These are phyloP conservation scores for Ophthalmolycus amberensis DNA, from an alignment of 2,113 vertebrate genomes.

Conservation along the genomic window DNA sequence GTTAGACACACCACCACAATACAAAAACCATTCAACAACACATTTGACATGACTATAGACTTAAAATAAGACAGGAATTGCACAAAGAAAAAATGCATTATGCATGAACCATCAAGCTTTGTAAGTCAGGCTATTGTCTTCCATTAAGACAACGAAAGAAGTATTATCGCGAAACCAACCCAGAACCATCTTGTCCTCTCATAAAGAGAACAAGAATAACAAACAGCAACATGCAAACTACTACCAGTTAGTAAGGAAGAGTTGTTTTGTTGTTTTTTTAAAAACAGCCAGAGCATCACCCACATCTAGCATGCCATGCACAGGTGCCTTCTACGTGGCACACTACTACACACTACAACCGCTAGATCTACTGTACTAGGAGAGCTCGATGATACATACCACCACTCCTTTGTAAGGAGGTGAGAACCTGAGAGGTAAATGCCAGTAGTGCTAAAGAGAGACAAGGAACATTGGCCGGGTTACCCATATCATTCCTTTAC, in stretches of 20 bases:
- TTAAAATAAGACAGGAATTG: background rate
- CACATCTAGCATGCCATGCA: constrained; percentile 76
- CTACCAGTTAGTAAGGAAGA: constrained; percentile 74
- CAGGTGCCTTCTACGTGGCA: constrained; percentile 52
- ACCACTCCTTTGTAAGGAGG: constrained; percentile 93
- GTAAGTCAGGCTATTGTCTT: constrained; percentile 37
- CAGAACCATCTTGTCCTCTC: constrained; percentile 28
- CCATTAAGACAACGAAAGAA: constrained; percentile 12
- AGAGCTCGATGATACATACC: constrained; percentile 89
- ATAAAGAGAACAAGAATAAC: constrained; percentile 20
- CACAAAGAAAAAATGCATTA: constrained; percentile 4
- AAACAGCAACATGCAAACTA: constrained; percentile 70
- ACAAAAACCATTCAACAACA: background rate
- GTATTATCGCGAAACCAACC: constrained; percentile 22
- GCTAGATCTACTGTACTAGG: constrained; percentile 56
- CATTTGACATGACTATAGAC: constrained; percentile 9
- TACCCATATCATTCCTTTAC: constrained; percentile 56
- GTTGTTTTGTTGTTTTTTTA: too few species aligned
- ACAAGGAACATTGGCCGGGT: constrained; percentile 80
- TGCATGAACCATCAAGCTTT: constrained; percentile 27
- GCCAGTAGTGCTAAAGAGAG: constrained; percentile 91
- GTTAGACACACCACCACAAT: constrained; percentile 7
- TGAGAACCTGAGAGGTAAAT: constrained; percentile 95
- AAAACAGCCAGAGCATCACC: constrained; percentile 54
- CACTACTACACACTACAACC: constrained; percentile 46